Evolutionary conservation across 2,888 invertebrate species (phyloP).

Genomic region (Nowickia ferox): DNA sequence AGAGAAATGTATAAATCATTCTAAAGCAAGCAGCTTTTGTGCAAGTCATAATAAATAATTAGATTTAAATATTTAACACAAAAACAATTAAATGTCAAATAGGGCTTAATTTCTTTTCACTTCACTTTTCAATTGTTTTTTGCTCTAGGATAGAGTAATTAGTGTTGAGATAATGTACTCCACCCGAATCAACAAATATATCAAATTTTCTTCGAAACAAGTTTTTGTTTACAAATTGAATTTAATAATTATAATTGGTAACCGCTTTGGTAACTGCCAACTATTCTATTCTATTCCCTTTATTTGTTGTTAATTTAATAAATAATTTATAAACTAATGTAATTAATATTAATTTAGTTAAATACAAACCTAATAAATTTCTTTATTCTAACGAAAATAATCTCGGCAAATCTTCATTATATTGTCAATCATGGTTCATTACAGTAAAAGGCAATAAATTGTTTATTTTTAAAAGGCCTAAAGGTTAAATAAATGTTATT

Average conservation of each 20-base stretch:
- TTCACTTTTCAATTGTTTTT: no score
- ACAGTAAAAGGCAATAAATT: not conserved
- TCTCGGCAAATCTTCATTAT: not conserved
- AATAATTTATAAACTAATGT: not conserved
- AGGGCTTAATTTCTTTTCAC: no score
- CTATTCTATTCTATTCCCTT: not conserved
- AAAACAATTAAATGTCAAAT: no score
- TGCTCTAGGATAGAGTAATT: no score
- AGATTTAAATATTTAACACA: no score
- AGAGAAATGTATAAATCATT: no score
- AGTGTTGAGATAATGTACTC: no score
- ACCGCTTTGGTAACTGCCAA: not conserved
- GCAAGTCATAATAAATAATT: no score
- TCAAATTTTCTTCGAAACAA: not conserved
- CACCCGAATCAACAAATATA: no score
- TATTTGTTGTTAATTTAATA: not conserved
- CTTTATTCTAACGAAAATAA: not conserved
- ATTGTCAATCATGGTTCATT: not conserved
- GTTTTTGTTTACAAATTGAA: not conserved
- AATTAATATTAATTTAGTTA: not conserved
- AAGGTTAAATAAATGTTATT: not conserved
- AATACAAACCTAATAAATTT: not conserved
- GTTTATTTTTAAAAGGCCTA: not conserved
- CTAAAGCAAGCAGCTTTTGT: no score
- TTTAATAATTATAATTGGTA: not conserved